Conservation (phyloP, 2,113 vertebrate species). For the Piprites chloris region DNA sequence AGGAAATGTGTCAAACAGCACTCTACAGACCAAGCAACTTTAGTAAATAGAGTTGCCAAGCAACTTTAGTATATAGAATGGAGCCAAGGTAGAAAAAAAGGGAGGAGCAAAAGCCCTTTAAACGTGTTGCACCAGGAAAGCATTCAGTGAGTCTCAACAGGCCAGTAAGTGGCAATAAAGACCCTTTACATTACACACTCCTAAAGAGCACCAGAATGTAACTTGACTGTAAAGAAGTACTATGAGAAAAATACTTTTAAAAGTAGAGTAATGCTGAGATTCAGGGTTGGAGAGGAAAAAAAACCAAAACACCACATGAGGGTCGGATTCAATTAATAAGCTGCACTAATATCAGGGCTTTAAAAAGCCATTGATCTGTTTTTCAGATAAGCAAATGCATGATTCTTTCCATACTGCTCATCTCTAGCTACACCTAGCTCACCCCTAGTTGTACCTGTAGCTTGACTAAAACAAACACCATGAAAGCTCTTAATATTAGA, state of each 20-base stretch:
- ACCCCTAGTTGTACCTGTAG: background rate
- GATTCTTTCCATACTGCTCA: background rate
- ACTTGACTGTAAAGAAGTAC: background rate
- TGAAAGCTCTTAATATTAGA: background rate
- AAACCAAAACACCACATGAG: background rate
- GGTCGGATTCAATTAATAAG: background rate
- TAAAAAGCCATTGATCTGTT: background rate
- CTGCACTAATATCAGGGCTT: background rate
- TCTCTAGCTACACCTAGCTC: background rate
- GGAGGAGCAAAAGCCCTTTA: background rate
- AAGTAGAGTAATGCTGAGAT: background rate
- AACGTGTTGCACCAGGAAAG: background rate
- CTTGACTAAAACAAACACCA: background rate
- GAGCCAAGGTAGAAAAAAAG: background rate
- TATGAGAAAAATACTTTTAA: background rate
- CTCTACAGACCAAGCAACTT: background rate
- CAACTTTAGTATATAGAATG: fast-evolving
- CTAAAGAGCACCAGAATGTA: background rate
- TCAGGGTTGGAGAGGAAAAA: background rate
- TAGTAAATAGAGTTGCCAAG: background rate
- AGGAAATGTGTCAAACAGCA: background rate
- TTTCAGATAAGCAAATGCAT: background rate
- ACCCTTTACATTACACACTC: background rate
- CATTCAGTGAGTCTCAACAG: background rate
- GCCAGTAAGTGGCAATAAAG: background rate